phyloP scores from a whole-genome alignment of 2,797 vertebrate genomes.

The Toxotes lorentzi region DNA sequence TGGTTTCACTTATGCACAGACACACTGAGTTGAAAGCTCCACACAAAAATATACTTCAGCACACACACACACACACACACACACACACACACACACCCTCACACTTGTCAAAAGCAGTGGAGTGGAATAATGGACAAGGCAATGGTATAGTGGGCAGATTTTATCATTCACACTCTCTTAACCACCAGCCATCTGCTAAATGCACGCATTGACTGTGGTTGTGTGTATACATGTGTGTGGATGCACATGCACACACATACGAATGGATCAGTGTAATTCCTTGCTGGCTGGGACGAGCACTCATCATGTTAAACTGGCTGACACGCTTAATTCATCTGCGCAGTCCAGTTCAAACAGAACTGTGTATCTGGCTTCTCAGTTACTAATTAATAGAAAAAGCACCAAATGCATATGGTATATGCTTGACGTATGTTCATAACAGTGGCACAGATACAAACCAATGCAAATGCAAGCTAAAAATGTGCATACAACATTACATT shows the following conservation, averaged over 20 bases:
- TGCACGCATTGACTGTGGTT: slow-evolving; percentile 51
- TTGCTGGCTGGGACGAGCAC: slow-evolving; percentile 29
- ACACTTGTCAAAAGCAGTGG: slow-evolving; percentile 70
- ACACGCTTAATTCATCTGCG: slow-evolving; percentile 19
- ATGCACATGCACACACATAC: not conserved
- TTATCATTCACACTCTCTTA: slow-evolving; percentile 83
- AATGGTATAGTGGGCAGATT: slow-evolving; percentile 77
- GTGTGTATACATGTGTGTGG: not conserved
- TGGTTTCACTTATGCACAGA: slow-evolving; percentile 56
- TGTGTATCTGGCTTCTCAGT: slow-evolving; percentile 8
- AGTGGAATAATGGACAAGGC: slow-evolving; percentile 83
- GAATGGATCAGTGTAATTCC: slow-evolving; percentile 31
- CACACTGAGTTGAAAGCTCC: slow-evolving; percentile 29
- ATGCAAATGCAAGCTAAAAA: not conserved
- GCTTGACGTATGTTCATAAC: not conserved
- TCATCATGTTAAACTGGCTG: slow-evolving; percentile 42
- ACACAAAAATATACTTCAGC: slow-evolving; percentile 39
- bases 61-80: not conserved
- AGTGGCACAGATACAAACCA: not conserved
- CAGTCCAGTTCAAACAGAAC: slow-evolving; percentile 7
- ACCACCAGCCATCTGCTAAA: slow-evolving; percentile 81
- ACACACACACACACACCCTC: slow-evolving; percentile 11
- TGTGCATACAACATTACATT: not conserved
- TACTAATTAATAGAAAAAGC: slow-evolving; percentile 20
- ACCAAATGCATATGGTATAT: not conserved